phyloP scores from a whole-genome alignment of 2,797 vertebrate genomes.

The Sebastes umbrosus region DNA sequence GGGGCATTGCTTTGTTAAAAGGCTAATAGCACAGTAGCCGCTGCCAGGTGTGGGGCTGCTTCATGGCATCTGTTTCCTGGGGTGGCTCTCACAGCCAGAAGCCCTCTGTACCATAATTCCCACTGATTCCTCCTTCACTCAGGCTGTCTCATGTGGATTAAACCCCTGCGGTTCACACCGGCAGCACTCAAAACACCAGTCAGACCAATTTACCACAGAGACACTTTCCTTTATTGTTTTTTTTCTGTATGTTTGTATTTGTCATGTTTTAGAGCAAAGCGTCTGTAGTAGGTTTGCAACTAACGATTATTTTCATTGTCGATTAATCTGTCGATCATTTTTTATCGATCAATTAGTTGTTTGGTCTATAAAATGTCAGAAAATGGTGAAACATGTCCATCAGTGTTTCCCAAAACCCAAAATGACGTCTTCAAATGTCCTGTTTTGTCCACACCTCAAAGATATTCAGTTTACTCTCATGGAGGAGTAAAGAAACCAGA shows the following conservation, averaged over 20 bases:
- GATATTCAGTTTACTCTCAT: too few relatives aligned
- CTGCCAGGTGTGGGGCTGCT: constrained; percentile 64
- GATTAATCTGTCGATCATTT: too few relatives aligned
- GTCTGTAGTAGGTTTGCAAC: not conserved
- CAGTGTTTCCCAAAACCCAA: too few relatives aligned
- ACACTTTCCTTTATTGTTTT: not conserved
- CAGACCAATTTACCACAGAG: constrained; percentile 3
- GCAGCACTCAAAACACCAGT: constrained; percentile 14
- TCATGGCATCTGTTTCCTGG: constrained; percentile 47
- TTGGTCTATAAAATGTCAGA: too few relatives aligned
- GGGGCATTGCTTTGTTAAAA: constrained; percentile 53
- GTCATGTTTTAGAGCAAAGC: not conserved
- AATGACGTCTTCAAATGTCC: too few relatives aligned
- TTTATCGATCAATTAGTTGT: too few relatives aligned
- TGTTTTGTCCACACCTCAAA: too few relatives aligned
- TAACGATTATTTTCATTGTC: too few relatives aligned
- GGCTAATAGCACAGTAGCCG: constrained; percentile 62
- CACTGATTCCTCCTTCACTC: constrained; percentile 13
- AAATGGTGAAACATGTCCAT: too few relatives aligned
- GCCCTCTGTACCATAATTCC: constrained; percentile 18
- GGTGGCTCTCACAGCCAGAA: constrained; percentile 14
- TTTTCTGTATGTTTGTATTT: not conserved
- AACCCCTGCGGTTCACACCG: constrained; percentile 7
- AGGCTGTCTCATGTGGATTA: constrained; percentile 13
- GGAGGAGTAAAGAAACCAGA: too few relatives aligned